These are phyloP conservation scores for Betta splendens DNA, from an alignment of 2,797 vertebrate genomes.

Conservation along the genomic window DNA sequence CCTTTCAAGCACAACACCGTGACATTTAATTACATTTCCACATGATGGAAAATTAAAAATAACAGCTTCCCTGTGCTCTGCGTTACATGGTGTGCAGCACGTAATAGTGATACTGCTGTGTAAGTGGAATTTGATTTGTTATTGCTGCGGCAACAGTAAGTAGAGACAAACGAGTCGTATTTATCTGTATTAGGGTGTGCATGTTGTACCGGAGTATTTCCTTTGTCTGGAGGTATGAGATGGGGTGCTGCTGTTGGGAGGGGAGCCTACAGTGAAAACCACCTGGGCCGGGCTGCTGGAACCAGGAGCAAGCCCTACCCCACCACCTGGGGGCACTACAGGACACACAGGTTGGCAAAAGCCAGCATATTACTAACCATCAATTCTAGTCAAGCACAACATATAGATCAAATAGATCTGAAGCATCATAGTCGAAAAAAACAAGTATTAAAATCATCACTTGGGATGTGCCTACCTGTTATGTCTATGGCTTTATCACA, in stretches of 20 bases:
- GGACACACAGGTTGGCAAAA: slow-evolving; percentile 13
- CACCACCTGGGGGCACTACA: slow-evolving; percentile 83
- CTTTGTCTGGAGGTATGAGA: slow-evolving; percentile 86
- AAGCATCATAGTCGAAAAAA: too few species aligned
- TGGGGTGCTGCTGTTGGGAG: slow-evolving; percentile 90
- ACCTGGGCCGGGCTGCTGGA: slow-evolving; percentile 90
- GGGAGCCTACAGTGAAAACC: slow-evolving; percentile 96
- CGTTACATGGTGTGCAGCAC: not conserved
- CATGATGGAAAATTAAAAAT: slow-evolving; percentile 16
- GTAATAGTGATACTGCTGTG: not conserved
- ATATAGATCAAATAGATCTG: too few species aligned
- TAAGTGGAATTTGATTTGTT: slow-evolving; percentile 1
- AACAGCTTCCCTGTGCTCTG: not conserved
- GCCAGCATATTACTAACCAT: not conserved
- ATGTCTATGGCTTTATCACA: slow-evolving; percentile 91
- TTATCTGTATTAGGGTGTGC: not conserved
- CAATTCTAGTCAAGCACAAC: too few species aligned
- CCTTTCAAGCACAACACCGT: not conserved
- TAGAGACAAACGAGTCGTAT: not conserved
- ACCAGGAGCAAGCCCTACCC: slow-evolving; percentile 80
- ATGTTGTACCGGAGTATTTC: slow-evolving; percentile 89
- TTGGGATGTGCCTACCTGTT: slow-evolving; percentile 75
- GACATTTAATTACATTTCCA: slow-evolving; percentile 24
- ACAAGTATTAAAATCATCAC: too few species aligned
- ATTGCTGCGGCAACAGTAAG: not conserved